phyloP scores from a whole-genome alignment of 2,113 vertebrate species.

The Ploceus nigricollis region DNA sequence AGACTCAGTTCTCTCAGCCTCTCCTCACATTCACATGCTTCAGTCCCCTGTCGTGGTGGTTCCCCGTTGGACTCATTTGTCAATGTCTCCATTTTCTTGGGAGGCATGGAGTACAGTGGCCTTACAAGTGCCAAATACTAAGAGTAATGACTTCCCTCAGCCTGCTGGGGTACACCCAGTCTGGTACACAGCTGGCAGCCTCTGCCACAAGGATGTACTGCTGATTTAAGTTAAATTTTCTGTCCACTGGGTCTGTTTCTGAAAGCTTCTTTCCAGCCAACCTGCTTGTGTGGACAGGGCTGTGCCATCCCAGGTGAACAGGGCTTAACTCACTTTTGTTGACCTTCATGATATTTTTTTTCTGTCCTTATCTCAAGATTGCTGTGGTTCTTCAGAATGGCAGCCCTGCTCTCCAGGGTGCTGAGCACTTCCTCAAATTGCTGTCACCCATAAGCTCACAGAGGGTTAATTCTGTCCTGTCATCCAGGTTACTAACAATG shows the following conservation, averaged over 20 bases:
- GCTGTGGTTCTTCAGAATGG: neutral
- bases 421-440: neutral
- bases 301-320: neutral
- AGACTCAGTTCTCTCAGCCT: neutral
- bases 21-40: neutral
- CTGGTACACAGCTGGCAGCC: neutral
- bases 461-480: neutral
- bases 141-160: neutral
- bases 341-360: neutral
- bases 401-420: neutral
- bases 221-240: neutral
- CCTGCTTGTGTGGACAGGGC: neutral
- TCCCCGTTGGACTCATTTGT: neutral
- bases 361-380: neutral
- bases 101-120: neutral
- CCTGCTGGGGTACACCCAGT: neutral
- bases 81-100: neutral
- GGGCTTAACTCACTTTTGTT: neutral
- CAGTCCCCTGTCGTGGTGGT: neutral
- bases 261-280: neutral
- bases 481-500: rapidly evolving
- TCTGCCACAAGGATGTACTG: neutral
- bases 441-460: neutral
- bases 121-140: neutral
- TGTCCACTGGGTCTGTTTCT: neutral